Base-by-base conservation (phyloP, 1,140 invertebrate species). In the Piezodorus guildinii region DNA sequence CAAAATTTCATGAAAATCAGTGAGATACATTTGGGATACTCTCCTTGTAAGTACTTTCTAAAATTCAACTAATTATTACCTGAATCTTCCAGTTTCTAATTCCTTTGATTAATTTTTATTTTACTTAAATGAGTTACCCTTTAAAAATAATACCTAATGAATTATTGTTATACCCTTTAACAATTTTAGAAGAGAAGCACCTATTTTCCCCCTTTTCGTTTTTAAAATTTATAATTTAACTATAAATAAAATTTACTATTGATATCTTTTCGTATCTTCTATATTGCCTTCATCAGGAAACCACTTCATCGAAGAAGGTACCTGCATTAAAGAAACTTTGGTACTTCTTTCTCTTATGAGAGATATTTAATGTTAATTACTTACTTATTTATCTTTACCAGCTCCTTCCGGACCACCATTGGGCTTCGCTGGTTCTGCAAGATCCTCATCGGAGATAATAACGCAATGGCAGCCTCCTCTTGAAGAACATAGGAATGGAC, bases 391-490 rank as follows among this genome's bases (percentile, higher is more conserved):
- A 39, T 39, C 12, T 62, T 63, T 71, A 73, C 64, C 76, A 91
- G 90, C 90, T 59, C 91, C 91, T 0, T 93, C 90, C 54, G 90
- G 90, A 16, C 88, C 91, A 4, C 92, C 91, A 0, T 77, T 91
- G 15, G 89, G 90, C 58, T 90, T 95, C 70, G 91, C 94, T 63
- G 91, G 91, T 14, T 94, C 91, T 10, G 91, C 94, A 0, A 80
- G 93, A 66, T 94, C 92, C 0, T 87, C 90, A 14, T 93, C 90
- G 0, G 91, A 97, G 76, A 96, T 99, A 65, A 95, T 97, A 70
- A 90, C 95, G 0, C 92, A 96, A 72, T 99, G 96, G 96, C 92
- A 98, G 70, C 88, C 91, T 19, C 96, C 95, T 0, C 73, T 88
- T 6, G 91, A 94, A 69, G 91, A 95, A 72, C 86, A 94, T 69